Evolutionary conservation across 2,797 vertebrate species (phyloP), one percentile per base, ranked within the genome.

Genomic region (Syndactyla subalaris): DNA sequence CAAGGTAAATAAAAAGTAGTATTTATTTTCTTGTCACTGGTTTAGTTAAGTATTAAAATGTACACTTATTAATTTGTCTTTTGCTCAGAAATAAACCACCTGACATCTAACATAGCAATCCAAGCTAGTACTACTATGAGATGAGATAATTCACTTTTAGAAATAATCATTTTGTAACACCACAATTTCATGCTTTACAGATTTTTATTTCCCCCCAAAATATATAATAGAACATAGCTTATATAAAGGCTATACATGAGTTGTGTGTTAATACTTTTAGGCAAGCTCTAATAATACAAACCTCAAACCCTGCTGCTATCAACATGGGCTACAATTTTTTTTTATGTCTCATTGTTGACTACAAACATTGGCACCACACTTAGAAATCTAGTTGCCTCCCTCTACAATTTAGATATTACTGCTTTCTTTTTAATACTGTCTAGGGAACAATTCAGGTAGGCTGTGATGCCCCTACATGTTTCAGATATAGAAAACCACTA

Each of bases 11-110:
- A 93, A 96, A 94, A 62, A 52, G 78, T 86, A 92, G 61, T 93
- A 95, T 88, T 95, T 96, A 96, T 95, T 97, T 97, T 95, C 92
- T 95, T 95, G 95, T 96, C 89, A 91, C 86, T 85, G 89, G 72
- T 81, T 97, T 96, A 95, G 94, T 46, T 94, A 76, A 97, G 84
- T 93, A 96, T 96, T 95, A 97, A 95, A 96, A 91, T 10, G 70
- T 78, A 79, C 82, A 94, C 95, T 96, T 97, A 97, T 97, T 98
- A 98, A 98, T 97, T 98, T 97, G 93, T 96, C 96, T 95, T 98
- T 97, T 97, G 86, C 85, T 95, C 85, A 81, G 95, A 97, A 96
- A 98, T 97, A 97, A 97, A 85, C 93, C 95, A 95, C 92, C 93
- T 97, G 96, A 98, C 92, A 97, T 95, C 94, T 32, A 95, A 77